Percentiles rank a stretch among this genome's conserved stretches.
Conservation (phyloP, 1,140 invertebrate genomes). For the Drosophila subobscura region DNA sequence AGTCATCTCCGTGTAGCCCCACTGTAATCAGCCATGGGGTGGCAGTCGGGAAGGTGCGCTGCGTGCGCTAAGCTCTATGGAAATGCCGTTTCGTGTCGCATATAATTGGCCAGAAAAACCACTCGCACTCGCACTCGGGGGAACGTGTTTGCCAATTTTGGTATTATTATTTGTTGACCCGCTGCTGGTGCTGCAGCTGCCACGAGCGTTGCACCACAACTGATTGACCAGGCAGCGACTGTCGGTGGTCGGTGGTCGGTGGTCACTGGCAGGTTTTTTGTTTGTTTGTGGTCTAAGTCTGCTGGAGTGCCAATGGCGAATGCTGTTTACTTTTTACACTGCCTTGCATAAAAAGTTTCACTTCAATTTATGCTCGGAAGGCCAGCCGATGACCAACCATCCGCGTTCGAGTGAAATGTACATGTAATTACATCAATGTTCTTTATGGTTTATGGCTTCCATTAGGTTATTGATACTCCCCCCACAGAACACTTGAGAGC, state of each 20-base stretch:
- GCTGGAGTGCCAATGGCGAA: background rate
- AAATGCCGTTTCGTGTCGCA: slow-evolving; percentile 42
- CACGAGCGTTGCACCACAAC: slow-evolving; percentile 52
- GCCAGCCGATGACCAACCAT: slow-evolving; percentile 1
- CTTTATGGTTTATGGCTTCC: slow-evolving; percentile 23
- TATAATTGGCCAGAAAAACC: slow-evolving; percentile 36
- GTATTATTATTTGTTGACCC: background rate
- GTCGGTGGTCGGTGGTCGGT: no score
- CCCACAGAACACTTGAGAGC: background rate
- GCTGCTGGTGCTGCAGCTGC: slow-evolving; percentile 29
- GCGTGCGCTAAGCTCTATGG: background rate
- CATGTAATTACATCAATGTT: slow-evolving; percentile 16
- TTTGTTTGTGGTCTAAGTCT: slow-evolving; percentile 23
- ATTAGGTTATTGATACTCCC: slow-evolving; percentile 26
- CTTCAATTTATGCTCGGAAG: slow-evolving; percentile 41
- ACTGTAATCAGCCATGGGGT: no score
- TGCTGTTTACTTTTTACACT: slow-evolving; percentile 14
- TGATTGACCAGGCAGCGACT: slow-evolving; percentile 36
- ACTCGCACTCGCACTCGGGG: slow-evolving; percentile 4
- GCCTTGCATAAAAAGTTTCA: slow-evolving; percentile 43
- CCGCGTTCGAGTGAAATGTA: slow-evolving; percentile 12
- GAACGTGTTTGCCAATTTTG: slow-evolving; percentile 45
- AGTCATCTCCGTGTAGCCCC: no score
- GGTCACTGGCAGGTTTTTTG: no score
- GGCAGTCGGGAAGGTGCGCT: no score